Percentiles rank a stretch among this genome's conserved stretches.
phyloP scores from a whole-genome alignment of 2,888 invertebrate species.

The Caenorhabditis zanzibari region DNA sequence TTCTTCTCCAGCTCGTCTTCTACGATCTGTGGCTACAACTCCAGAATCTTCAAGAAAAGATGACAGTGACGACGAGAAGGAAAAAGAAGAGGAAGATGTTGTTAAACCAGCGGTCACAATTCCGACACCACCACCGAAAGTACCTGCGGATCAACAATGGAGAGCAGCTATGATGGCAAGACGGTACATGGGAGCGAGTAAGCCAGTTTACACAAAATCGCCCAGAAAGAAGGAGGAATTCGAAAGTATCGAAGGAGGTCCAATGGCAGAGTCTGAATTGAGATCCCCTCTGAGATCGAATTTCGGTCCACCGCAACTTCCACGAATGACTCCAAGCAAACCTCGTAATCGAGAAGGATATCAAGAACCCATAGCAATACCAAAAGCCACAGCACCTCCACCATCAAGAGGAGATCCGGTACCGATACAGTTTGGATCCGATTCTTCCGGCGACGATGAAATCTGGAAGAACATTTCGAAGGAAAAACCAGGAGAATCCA shows the following conservation, averaged over 20 bases:
- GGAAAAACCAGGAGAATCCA: neutral
- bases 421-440: neutral
- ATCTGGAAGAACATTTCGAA: neutral
- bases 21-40: neutral
- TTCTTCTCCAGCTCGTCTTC: slow-evolving; percentile 1
- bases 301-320: neutral
- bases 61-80: neutral
- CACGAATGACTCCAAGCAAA: slow-evolving; percentile 10
- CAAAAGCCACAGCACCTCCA: slow-evolving; percentile 41
- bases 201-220: slow-evolving; percentile 10
- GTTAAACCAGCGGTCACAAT: neutral
- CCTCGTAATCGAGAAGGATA: neutral
- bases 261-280: too few relatives aligned
- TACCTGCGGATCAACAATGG: slow-evolving; percentile 52
- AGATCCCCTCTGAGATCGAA: too few relatives aligned
- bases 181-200: slow-evolving; percentile 28
- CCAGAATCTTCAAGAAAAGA: slow-evolving; percentile 2
- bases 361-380: neutral
- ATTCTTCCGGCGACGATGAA: slow-evolving; percentile 4
- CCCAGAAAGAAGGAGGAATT: neutral
- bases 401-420: neutral
- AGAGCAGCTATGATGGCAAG: slow-evolving; percentile 56
- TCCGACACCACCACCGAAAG: slow-evolving; percentile 36
- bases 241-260: too few relatives aligned
- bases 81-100: neutral